Percentiles rank a stretch among this genome's conserved stretches.
phyloP scores from a whole-genome alignment of 2,888 invertebrate species.

The Taphrorychus bicolor region DNA sequence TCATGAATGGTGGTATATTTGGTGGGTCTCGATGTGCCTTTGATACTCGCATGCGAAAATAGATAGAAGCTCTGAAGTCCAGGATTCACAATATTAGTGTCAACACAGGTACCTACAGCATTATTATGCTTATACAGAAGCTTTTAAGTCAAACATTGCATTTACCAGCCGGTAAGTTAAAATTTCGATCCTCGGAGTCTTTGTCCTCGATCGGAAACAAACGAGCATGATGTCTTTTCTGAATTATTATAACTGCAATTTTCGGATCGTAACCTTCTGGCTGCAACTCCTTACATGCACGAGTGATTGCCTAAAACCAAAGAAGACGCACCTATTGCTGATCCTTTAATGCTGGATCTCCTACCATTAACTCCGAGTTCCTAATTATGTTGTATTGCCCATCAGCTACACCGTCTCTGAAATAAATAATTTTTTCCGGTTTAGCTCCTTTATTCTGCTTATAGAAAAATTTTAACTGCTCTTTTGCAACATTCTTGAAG shows the following conservation, averaged over 20 bases:
- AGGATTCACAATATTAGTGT: constrained; percentile 84
- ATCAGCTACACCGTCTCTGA: constrained; percentile 87
- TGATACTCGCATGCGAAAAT: constrained; percentile 71
- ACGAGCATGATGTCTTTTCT: constrained; percentile 95
- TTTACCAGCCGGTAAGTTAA: constrained; percentile 66
- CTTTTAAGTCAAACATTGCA: not conserved
- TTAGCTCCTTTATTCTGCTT: constrained; percentile 58
- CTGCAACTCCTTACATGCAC: constrained; percentile 67
- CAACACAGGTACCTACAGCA: constrained; percentile 67
- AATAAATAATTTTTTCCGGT: constrained; percentile 75
- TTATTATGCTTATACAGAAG: not conserved
- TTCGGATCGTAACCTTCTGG: constrained; percentile 71
- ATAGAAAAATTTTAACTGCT: constrained; percentile 63
- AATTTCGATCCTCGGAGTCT: constrained; percentile 61
- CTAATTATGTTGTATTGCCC: constrained; percentile 71
- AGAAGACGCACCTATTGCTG: not conserved
- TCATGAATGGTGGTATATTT: constrained; percentile 87
- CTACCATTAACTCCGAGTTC: not conserved
- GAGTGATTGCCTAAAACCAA: not conserved
- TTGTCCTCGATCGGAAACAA: constrained; percentile 60
- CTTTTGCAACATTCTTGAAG: not conserved
- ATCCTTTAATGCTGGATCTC: not conserved
- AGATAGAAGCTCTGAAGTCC: constrained; percentile 89
- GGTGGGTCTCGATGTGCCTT: constrained; percentile 85
- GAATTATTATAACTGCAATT: constrained; percentile 91